phyloP scores from a whole-genome alignment of 2,797 vertebrate genomes.

The Tangara arthus region DNA sequence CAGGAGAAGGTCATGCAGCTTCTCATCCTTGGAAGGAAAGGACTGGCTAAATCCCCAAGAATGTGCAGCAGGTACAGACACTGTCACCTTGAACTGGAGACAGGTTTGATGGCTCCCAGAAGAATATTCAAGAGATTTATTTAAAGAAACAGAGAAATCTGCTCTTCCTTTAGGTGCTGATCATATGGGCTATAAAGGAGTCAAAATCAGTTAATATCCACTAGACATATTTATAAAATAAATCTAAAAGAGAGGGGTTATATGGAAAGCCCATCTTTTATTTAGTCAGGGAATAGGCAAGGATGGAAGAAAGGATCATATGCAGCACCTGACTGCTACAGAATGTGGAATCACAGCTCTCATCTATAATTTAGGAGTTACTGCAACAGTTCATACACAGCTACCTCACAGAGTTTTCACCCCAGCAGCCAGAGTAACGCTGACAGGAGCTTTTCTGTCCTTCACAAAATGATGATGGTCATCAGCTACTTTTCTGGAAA shows the following conservation, averaged over 20 bases:
- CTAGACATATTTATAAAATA: background rate
- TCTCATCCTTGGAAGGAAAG: background rate
- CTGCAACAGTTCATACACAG: background rate
- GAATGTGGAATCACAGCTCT: conserved; percentile 23
- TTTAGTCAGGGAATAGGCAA: background rate
- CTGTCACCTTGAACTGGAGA: background rate
- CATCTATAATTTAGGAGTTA: background rate
- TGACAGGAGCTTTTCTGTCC: background rate
- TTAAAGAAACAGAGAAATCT: background rate
- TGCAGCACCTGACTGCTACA: conserved; percentile 3
- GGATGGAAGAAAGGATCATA: background rate
- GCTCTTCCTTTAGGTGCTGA: background rate
- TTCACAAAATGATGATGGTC: background rate
- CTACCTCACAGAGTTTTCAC: background rate
- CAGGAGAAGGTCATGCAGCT: background rate
- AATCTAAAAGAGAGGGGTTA: background rate
- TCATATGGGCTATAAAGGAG: background rate
- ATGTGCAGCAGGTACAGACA: background rate
- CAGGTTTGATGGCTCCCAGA: background rate
- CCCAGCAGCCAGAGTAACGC: background rate
- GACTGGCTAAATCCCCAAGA: background rate
- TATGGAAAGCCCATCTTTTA: background rate
- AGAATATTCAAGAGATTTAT: background rate
- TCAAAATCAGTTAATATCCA: background rate
- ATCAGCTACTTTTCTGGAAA: background rate